Conservation (phyloP, 1,140 invertebrate genomes). For the Sinella curviseta region DNA sequence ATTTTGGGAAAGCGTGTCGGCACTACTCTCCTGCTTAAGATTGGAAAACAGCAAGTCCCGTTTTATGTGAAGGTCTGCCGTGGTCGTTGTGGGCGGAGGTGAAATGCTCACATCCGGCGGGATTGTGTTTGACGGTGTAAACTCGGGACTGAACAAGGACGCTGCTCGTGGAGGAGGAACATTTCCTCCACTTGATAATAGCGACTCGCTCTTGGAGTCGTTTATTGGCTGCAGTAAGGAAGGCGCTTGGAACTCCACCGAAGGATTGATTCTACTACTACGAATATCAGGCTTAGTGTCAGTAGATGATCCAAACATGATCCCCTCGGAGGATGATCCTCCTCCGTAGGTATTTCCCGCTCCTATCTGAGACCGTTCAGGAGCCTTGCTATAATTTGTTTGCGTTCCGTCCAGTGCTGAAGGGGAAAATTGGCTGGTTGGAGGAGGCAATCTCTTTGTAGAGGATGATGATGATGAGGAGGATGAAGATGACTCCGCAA, state of each 20-base stretch:
- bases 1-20: background rate
- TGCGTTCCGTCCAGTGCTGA: background rate
- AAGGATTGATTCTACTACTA: constrained; percentile 8
- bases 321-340: constrained; percentile 3
- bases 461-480: background rate
- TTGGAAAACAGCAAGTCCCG: constrained; percentile 1
- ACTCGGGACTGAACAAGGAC: constrained; percentile 25
- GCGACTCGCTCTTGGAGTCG: background rate
- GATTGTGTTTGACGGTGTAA: constrained; percentile 8
- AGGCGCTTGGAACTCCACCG: constrained; percentile 25
- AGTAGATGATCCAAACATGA: background rate
- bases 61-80: background rate
- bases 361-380: background rate
- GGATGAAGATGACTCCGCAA: background rate
- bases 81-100: background rate
- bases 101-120: background rate
- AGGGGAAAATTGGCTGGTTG: background rate
- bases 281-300: background rate
- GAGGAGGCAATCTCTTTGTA: background rate
- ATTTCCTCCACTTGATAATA: background rate
- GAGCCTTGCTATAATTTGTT: background rate
- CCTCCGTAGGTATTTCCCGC: background rate
- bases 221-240: constrained; percentile 19
- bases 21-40: background rate
- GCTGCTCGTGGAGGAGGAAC: background rate